phyloP scores from a whole-genome alignment of 1,140 invertebrate species.

The Andrena cerasifolii region DNA sequence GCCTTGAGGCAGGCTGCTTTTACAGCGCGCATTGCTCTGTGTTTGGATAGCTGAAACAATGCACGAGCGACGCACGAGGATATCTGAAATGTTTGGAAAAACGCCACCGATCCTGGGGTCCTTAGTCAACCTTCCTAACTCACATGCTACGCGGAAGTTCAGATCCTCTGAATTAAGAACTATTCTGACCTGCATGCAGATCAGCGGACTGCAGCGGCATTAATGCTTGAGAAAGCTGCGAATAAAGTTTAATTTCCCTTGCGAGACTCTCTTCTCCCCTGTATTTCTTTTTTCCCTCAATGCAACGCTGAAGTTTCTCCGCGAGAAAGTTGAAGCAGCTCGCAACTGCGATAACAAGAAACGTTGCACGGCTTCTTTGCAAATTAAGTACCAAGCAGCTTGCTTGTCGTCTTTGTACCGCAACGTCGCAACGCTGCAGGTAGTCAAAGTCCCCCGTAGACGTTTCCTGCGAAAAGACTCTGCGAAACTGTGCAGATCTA shows the following conservation, averaged over 20 bases:
- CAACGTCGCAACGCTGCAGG: too few relatives aligned
- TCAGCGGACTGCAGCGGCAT: constrained; percentile 13
- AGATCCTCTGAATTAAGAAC: background rate
- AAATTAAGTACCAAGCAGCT: constrained; percentile 20
- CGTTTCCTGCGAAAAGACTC: too few relatives aligned
- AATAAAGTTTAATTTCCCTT: constrained; percentile 3
- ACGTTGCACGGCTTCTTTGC: background rate
- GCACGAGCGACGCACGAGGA: background rate
- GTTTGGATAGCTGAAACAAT: constrained; percentile 7
- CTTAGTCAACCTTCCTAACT: too few relatives aligned
- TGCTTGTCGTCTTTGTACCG: background rate
- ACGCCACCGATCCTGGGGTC: background rate
- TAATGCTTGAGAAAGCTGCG: constrained; percentile 8
- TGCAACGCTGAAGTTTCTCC: constrained; percentile 7
- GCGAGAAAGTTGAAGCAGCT: background rate
- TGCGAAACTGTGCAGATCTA: too few relatives aligned
- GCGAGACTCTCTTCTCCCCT: constrained; percentile 3
- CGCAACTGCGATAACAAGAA: background rate
- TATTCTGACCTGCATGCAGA: constrained; percentile 11
- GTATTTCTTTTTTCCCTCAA: background rate
- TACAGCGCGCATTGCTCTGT: background rate
- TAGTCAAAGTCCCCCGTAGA: background rate
- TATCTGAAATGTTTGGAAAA: constrained; percentile 8
- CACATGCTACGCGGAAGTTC: too few relatives aligned
- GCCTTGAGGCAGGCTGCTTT: background rate